Percentiles rank a stretch among this genome's conserved stretches.
These are phyloP conservation scores for Semnornis frantzii DNA, from an alignment of 2,113 vertebrate species.

Conservation along the genomic window DNA sequence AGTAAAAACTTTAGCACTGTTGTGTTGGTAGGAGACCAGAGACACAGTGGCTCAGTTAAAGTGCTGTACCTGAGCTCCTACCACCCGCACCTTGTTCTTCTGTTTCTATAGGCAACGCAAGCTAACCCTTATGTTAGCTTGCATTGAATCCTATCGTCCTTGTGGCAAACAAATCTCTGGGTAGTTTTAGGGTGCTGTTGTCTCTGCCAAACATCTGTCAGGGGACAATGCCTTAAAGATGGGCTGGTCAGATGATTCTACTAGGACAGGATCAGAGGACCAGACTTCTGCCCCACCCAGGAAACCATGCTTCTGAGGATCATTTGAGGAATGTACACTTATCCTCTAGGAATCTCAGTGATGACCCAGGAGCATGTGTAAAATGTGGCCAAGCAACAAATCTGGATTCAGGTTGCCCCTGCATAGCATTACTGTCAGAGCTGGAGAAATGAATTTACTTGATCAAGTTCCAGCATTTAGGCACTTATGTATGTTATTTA, in stretches of 20 bases:
- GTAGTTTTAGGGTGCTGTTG: neutral
- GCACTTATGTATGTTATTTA: neutral
- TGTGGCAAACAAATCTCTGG: neutral
- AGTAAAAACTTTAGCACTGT: neutral
- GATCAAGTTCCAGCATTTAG: neutral
- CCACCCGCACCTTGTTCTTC: neutral
- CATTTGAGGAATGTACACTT: neutral
- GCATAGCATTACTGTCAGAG: neutral
- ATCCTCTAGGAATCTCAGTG: neutral
- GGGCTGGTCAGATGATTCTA: neutral
- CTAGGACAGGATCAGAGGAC: neutral
- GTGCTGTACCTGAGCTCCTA: neutral
- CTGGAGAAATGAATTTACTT: neutral
- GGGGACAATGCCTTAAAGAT: neutral
- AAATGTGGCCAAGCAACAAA: neutral
- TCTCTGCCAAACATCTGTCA: neutral
- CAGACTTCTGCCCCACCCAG: neutral
- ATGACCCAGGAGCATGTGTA: neutral
- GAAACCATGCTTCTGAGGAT: neutral
- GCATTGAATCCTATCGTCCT: neutral
- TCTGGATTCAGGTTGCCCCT: neutral
- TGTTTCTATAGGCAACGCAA: neutral
- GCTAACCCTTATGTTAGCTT: neutral
- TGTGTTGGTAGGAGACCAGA: neutral
- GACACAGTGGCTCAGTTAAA: rapidly evolving